Evolutionary conservation across 2,113 vertebrate species (phyloP).

Genomic region (Boleophthalmus pectinirostris): DNA sequence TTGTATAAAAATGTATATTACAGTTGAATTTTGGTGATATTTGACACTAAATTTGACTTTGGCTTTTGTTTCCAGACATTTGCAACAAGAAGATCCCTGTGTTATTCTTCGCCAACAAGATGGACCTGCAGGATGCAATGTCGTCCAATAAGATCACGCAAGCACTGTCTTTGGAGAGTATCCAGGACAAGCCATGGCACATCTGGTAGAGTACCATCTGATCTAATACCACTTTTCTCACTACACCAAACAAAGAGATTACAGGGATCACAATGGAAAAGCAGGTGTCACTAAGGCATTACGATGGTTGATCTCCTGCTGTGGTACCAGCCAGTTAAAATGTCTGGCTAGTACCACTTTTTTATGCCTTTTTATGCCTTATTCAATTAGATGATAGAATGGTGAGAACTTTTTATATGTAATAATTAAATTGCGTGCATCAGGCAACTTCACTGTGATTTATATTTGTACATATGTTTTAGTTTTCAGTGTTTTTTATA

Average conservation of each 20-base stretch:
- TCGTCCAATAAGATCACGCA: slow-evolving; percentile 95
- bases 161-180: slow-evolving; percentile 90
- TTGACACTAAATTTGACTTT: neutral
- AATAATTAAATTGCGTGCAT: no score
- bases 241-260: neutral
- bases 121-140: slow-evolving; percentile 91
- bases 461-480: no score
- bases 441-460: no score
- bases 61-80: slow-evolving; percentile 80
- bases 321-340: neutral
- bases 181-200: slow-evolving; percentile 98
- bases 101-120: slow-evolving; percentile 98
- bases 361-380: neutral
- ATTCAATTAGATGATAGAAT: no score
- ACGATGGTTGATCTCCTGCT: no score
- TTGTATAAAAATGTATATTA: neutral
- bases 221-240: neutral
- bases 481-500: no score
- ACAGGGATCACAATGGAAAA: neutral
- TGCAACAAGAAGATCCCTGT: slow-evolving; percentile 89
- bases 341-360: no score
- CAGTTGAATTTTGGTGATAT: neutral
- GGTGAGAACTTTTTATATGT: no score
- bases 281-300: neutral
- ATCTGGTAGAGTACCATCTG: slow-evolving; percentile 85